phyloP scores from a whole-genome alignment of 64 coral and sea anemone species.

The Cladopsammia gracilis region DNA sequence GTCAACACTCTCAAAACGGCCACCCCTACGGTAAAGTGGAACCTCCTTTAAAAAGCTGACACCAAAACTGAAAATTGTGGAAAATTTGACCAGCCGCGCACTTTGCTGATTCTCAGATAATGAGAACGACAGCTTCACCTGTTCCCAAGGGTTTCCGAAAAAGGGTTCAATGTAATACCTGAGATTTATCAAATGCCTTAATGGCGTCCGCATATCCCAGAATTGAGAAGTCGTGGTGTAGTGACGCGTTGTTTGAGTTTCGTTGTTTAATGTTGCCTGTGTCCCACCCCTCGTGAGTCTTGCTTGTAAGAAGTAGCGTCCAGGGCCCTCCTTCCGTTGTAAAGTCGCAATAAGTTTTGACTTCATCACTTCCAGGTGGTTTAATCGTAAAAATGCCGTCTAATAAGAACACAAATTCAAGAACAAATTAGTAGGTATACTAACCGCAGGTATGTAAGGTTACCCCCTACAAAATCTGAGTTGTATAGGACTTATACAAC shows the following conservation, averaged over 20 bases:
- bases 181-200: conserved; percentile 65
- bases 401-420: not conserved
- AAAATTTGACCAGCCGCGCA: too few species aligned
- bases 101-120: too few species aligned
- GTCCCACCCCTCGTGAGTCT: conserved; percentile 51
- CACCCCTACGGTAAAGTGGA: too few species aligned
- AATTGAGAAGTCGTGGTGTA: conserved; percentile 73
- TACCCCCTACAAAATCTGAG: too few species aligned
- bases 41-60: too few species aligned
- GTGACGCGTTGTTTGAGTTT: conserved; percentile 53
- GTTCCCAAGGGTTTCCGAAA: too few species aligned
- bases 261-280: conserved; percentile 65
- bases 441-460: too few species aligned
- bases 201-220: conserved; percentile 80
- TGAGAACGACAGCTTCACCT: too few species aligned
- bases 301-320: conserved; percentile 77
- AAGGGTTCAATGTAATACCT: not conserved
- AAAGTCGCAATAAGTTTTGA: conserved; percentile 85
- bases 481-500: too few species aligned
- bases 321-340: conserved; percentile 67
- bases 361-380: conserved; percentile 45
- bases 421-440: too few species aligned
- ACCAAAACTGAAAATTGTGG: too few species aligned
- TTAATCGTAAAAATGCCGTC: conserved; percentile 75
- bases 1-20: too few species aligned